These are phyloP conservation scores for Notechis scutatus DNA, from an alignment of 2,113 vertebrate species.

Conservation along the genomic window DNA sequence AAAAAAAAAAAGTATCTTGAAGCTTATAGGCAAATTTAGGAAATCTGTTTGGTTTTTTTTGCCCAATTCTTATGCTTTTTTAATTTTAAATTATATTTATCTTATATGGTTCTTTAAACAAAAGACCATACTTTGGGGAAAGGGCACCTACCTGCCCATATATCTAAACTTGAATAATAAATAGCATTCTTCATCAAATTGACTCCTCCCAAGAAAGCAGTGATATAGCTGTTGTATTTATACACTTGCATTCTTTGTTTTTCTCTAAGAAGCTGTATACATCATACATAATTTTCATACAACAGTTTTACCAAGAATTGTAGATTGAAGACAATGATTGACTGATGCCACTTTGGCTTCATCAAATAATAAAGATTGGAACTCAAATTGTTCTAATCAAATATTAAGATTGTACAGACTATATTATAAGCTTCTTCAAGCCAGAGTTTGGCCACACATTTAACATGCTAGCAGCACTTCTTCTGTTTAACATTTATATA, in stretches of 20 bases:
- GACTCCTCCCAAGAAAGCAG: neutral
- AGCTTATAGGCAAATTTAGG: neutral
- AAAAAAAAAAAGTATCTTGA: neutral
- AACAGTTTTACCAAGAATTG: neutral
- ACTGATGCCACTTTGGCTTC: neutral
- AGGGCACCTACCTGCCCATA: neutral
- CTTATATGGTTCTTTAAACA: neutral
- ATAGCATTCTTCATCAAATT: neutral
- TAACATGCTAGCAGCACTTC: neutral
- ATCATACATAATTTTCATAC: neutral
- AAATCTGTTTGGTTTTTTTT: too few species aligned
- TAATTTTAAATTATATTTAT: neutral
- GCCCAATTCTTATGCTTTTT: neutral
- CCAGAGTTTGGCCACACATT: conserved; percentile 11
- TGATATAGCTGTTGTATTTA: neutral
- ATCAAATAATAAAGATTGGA: neutral
- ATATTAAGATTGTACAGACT: neutral
- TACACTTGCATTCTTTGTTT: neutral
- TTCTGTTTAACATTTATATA: conserved; percentile 55
- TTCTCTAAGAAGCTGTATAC: neutral
- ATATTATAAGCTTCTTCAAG: neutral
- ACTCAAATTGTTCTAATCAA: neutral
- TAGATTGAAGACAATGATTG: neutral
- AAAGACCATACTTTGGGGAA: neutral
- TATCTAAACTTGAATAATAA: neutral